phyloP scores from a whole-genome alignment of 2,888 invertebrate genomes.

The Neuroscelio doddi region DNA sequence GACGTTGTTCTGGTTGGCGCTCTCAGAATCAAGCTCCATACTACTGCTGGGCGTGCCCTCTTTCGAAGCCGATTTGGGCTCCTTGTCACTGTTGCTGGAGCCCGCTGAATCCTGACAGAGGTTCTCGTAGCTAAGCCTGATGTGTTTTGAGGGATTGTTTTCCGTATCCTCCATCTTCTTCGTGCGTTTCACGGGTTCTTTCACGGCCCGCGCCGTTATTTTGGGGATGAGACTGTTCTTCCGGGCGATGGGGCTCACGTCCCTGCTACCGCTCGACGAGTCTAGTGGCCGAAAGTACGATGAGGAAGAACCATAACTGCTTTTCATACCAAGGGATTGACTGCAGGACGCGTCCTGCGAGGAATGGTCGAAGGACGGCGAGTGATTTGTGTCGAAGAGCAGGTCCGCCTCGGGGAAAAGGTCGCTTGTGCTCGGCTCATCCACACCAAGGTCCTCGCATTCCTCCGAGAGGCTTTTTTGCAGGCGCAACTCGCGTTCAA shows the following conservation, averaged over 20 bases:
- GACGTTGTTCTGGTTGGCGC: constrained; percentile 61
- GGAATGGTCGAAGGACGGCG: constrained; percentile 78
- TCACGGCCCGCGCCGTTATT: constrained; percentile 47
- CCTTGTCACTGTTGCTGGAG: constrained; percentile 61
- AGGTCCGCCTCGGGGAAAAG: constrained; percentile 85
- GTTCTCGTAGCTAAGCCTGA: constrained; percentile 60
- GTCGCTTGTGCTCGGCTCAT: constrained; percentile 86
- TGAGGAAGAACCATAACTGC: constrained; percentile 61
- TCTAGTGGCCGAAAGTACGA: constrained; percentile 69
- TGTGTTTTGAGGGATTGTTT: constrained; percentile 47
- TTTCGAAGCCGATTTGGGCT: constrained; percentile 55
- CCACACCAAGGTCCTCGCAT: constrained; percentile 85
- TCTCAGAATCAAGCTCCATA: constrained; percentile 64
- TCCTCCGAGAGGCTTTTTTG: constrained; percentile 85
- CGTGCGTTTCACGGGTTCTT: constrained; percentile 48
- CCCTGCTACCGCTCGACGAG: constrained; percentile 70
- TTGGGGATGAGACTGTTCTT: constrained; percentile 52
- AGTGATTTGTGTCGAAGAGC: constrained; percentile 82
- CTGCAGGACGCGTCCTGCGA: constrained; percentile 73
- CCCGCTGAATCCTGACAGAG: constrained; percentile 66
- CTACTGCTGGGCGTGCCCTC: constrained; percentile 65
- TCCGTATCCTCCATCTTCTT: constrained; percentile 50
- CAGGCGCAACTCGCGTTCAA: constrained; percentile 75
- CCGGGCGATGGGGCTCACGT: constrained; percentile 72
- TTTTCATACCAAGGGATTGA: constrained; percentile 63